Conservation (phyloP, 2,888 invertebrate genomes). For the Capitulum mitella region DNA sequence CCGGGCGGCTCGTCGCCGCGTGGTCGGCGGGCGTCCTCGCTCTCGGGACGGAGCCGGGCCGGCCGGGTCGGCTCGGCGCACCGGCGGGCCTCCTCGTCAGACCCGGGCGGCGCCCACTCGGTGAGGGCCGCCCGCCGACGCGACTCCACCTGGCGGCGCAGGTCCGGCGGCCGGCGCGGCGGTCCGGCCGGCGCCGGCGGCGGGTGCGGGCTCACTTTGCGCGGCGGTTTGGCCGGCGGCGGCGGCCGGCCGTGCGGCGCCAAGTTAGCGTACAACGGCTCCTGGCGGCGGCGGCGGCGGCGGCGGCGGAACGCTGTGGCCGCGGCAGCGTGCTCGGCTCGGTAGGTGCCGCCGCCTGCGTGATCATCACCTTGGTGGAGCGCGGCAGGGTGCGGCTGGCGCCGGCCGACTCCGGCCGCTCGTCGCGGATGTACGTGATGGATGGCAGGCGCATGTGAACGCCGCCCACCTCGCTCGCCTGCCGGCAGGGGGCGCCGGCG, state of each 20-base stretch:
- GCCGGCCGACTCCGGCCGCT: background rate
- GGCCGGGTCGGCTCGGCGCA: background rate
- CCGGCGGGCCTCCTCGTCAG: background rate
- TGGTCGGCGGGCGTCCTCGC: background rate
- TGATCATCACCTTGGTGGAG: slow-evolving; percentile 3
- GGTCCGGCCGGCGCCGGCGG: background rate
- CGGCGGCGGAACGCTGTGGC: background rate
- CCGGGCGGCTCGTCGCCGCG: background rate
- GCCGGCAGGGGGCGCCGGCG: too few species aligned
- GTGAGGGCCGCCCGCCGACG: background rate
- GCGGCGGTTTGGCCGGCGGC: slow-evolving; percentile 10
- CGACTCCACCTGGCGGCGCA: background rate
- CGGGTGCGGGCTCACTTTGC: background rate
- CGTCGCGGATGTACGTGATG: background rate
- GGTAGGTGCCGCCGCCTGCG: background rate
- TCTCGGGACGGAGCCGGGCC: background rate
- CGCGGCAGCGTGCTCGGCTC: background rate
- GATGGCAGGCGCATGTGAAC: background rate
- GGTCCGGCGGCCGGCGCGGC: background rate
- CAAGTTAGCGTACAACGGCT: slow-evolving; percentile 16
- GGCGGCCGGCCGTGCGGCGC: background rate
- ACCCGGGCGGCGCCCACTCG: background rate
- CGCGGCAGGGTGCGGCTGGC: background rate
- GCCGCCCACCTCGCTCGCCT: background rate
- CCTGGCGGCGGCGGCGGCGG: background rate